Percentiles rank a stretch among this genome's conserved stretches.
Conservation (phyloP, 2,797 vertebrate genomes). For the Coilia nasus region DNA sequence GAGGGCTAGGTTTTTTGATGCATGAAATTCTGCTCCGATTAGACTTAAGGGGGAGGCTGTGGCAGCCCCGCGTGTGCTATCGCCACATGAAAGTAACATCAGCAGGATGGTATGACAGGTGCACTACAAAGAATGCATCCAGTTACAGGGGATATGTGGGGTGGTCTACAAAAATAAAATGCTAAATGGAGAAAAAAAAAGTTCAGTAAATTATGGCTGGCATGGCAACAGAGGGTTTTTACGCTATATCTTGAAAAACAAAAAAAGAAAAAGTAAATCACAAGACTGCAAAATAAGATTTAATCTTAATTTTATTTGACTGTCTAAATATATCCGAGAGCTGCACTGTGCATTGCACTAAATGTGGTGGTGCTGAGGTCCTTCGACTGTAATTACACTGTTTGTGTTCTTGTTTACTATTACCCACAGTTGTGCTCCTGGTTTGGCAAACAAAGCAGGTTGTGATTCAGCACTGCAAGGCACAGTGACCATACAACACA, state of each 20-base stretch:
- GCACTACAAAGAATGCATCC: background rate
- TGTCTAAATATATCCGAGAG: slow-evolving; percentile 3
- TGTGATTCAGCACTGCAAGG: slow-evolving; percentile 15
- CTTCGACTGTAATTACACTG: slow-evolving; percentile 9
- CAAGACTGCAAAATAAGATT: slow-evolving; percentile 31
- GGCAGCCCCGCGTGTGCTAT: background rate
- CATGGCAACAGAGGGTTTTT: background rate
- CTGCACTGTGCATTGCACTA: background rate
- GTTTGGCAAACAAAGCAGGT: slow-evolving; percentile 13
- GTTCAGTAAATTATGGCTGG: background rate
- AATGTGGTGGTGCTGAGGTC: background rate
- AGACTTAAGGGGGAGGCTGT: background rate
- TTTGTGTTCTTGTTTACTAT: background rate
- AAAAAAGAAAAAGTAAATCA: slow-evolving; percentile 23
- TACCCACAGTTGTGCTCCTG: slow-evolving; percentile 6
- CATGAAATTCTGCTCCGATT: slow-evolving; percentile 4
- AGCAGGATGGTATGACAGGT: background rate
- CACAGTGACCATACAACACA: background rate
- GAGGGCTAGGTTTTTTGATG: slow-evolving; percentile 49
- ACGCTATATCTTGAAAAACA: background rate
- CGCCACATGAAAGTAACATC: background rate
- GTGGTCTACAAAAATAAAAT: background rate
- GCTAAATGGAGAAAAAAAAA: background rate
- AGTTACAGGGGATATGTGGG: background rate
- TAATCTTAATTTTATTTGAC: slow-evolving; percentile 34